Evolutionary conservation across 2,113 vertebrate genomes (phyloP).

Genomic region (Hydropotes inermis): DNA sequence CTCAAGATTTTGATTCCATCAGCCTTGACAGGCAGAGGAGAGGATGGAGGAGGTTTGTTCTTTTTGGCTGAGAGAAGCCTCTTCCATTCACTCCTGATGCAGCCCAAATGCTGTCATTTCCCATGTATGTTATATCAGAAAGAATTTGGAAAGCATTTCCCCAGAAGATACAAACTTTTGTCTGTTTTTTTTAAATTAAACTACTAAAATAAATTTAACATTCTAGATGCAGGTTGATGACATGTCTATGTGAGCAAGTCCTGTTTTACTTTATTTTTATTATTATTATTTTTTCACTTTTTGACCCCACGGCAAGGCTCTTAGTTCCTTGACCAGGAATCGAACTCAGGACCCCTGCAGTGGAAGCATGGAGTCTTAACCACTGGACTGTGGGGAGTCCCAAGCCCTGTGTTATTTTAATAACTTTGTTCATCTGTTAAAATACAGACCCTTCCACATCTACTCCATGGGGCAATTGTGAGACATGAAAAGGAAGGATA

Average conservation of each 20-base stretch:
- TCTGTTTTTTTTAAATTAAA: not conserved
- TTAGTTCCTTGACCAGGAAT: not conserved
- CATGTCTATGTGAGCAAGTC: not conserved
- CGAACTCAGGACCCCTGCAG: not conserved
- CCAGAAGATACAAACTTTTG: not conserved
- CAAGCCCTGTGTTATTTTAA: not conserved
- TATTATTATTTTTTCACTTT: not conserved
- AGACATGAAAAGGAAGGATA: not conserved
- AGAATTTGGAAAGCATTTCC: not conserved
- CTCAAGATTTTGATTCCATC: not conserved
- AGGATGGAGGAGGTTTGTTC: not conserved
- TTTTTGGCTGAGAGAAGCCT: not conserved
- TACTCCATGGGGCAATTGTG: not conserved
- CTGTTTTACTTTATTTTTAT: not conserved
- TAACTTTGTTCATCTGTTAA: not conserved
- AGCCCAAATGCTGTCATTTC: not conserved
- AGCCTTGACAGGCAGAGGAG: not conserved
- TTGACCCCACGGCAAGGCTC: not conserved
- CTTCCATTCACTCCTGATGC: not conserved
- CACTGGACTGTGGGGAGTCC: not conserved
- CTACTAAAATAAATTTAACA: not conserved
- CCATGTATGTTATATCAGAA: not conserved
- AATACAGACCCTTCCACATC: not conserved
- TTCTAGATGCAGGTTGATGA: not conserved
- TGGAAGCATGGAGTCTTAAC: not conserved